These are phyloP conservation scores for Clivina fossor DNA, from an alignment of 2,888 invertebrate species.

Conservation along the genomic window DNA sequence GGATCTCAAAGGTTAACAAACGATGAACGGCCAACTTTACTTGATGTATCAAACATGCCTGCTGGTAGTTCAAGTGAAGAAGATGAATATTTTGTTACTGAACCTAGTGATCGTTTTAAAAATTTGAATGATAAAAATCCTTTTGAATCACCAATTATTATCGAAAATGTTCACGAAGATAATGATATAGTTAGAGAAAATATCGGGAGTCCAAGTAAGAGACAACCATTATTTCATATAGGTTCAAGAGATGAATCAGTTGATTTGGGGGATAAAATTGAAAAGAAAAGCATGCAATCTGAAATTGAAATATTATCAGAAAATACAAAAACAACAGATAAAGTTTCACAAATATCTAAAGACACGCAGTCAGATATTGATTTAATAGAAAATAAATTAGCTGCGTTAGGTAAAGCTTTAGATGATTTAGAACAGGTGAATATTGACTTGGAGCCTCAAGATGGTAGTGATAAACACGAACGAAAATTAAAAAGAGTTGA, in stretches of 20 bases:
- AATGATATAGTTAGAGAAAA: no score
- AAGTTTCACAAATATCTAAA: no score
- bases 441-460: slow-evolving; percentile 36
- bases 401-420: slow-evolving; percentile 52
- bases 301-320: slow-evolving; percentile 39
- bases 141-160: slow-evolving; percentile 19
- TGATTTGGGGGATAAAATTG: slow-evolving; percentile 22
- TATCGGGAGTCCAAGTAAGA: no score
- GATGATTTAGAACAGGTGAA: slow-evolving; percentile 49
- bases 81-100: slow-evolving; percentile 37
- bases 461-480: slow-evolving; percentile 44
- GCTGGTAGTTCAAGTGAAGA: slow-evolving; percentile 47
- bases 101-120: slow-evolving; percentile 16
- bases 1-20: slow-evolving; percentile 49
- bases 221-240: slow-evolving; percentile 54
- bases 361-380: slow-evolving; percentile 47
- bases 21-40: slow-evolving; percentile 48
- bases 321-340: slow-evolving; percentile 29
- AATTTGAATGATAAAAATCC: not conserved
- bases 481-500: slow-evolving; percentile 54
- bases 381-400: slow-evolving; percentile 50
- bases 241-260: slow-evolving; percentile 51
- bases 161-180: slow-evolving; percentile 17
- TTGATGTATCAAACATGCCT: slow-evolving; percentile 48
- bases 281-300: slow-evolving; percentile 25